Evolutionary conservation across 2,797 vertebrate species (phyloP), one percentile per base, ranked within the genome.

Genomic region (Pseudomugil tenellus): DNA sequence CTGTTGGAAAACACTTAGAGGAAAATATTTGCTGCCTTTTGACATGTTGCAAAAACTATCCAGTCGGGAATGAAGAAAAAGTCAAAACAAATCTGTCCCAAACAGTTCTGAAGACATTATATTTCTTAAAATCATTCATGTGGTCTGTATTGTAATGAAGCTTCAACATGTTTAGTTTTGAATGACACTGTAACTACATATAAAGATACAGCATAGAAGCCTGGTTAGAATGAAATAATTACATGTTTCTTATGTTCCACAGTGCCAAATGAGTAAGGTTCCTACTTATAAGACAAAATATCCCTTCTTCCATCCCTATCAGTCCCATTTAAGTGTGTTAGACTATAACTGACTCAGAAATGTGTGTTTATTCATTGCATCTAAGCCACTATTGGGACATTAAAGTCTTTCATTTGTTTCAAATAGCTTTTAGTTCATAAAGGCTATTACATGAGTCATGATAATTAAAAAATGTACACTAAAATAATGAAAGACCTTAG

Each of bases 221-320:
- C 19, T 59, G 57, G 6, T 6, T 32, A 17, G 55, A 4, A 21
- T 71, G 8, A 69, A 57, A 69, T 51, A 31, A 19, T 35, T 25
- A 26, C 43, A 23, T 56, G 60, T 4, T 52, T 34, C 4, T 70
- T 54, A 76, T 55, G 26, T 25, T 23, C 53, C 41, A 61, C 63
- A 76, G 80, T 86, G 82, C 84, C 79, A 81, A 83, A 79, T 3
- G 35, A 53, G 13, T 49, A 72, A 61, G 6, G n/a, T 57, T 68
- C 60, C 26, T 26, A 57, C 14, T 10, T 43, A 26, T 31, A 6
- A 53, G 34, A 58, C 37, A 58, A 41, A 3, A 60, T 19, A 26
- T 17, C 56, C 1, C 34, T 60, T 11, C 10, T 29, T 48, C 21
- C 17, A 49, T 1, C 49, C 3, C 7, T 11, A 41, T 8, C 21